Conservation (phyloP, 2,113 vertebrate genomes). For the Puffinus mauretanicus region DNA sequence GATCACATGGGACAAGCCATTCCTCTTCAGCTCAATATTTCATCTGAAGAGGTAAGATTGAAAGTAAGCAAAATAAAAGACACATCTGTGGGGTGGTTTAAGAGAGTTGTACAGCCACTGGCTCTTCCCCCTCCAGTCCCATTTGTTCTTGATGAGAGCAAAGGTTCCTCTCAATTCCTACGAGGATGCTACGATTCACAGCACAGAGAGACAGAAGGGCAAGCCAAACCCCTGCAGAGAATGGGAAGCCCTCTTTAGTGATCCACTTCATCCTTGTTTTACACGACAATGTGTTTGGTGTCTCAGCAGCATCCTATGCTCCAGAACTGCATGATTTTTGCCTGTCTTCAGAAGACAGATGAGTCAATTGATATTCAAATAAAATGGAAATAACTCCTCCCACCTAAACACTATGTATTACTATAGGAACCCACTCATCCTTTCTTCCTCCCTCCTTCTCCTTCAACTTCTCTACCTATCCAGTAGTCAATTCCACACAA, state of each 20-base stretch:
- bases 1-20: not conserved
- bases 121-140: not conserved
- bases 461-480: not conserved
- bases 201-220: not conserved
- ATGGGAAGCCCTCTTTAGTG: not conserved
- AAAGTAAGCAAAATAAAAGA: not conserved
- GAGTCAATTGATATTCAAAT: not conserved
- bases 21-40: not conserved
- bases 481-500: not conserved
- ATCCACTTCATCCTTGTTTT: not conserved
- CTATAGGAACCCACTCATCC: not conserved
- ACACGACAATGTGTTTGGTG: no score
- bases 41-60: not conserved
- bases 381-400: not conserved
- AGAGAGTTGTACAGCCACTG: not conserved
- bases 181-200: not conserved
- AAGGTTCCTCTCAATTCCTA: not conserved
- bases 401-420: not conserved
- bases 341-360: not conserved
- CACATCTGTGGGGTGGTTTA: not conserved
- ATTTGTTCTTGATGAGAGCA: not conserved
- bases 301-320: not conserved
- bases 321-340: not conserved
- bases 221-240: not conserved
- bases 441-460: not conserved